These are phyloP conservation scores for Cinara cedri DNA, from an alignment of 2,888 invertebrate genomes.

Conservation along the genomic window DNA sequence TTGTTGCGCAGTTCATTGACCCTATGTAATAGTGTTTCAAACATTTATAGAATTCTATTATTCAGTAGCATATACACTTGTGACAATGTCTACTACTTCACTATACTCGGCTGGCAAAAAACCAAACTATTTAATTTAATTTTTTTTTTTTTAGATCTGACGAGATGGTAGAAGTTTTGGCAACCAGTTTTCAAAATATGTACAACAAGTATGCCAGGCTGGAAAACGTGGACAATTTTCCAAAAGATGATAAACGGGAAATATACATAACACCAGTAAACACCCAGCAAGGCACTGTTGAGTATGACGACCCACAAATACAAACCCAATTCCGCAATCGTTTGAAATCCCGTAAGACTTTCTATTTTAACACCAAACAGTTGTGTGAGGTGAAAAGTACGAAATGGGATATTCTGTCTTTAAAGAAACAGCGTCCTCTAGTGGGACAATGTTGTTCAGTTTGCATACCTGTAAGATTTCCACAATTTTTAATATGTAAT, in stretches of 20 bases:
- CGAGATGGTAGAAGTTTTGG: constrained; percentile 69
- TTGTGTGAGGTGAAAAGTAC: background rate
- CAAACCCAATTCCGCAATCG: background rate
- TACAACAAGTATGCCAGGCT: constrained; percentile 36
- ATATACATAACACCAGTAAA: constrained; percentile 12
- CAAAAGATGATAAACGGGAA: background rate
- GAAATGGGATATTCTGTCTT: constrained; percentile 7
- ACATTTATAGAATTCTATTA: constrained; percentile 20
- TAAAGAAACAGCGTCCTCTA: background rate
- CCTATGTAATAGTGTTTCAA: background rate
- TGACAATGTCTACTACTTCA: too few species aligned
- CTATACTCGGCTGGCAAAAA: background rate
- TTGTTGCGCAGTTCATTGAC: too few species aligned
- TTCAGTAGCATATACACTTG: background rate
- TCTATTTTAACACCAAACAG: constrained; percentile 2
- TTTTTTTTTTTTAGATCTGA: constrained; percentile 63
- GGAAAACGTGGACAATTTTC: background rate
- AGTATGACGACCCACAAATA: too few species aligned
- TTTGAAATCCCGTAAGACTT: background rate
- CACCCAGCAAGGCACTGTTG: background rate
- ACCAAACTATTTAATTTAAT: background rate
- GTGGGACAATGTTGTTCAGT: constrained; percentile 29
- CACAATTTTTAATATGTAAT: background rate
- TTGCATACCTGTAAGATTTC: constrained; percentile 38
- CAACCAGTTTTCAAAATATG: constrained; percentile 66